Conservation (phyloP, 2,888 invertebrate genomes). For the Scaptomyza cyrtandrae region DNA sequence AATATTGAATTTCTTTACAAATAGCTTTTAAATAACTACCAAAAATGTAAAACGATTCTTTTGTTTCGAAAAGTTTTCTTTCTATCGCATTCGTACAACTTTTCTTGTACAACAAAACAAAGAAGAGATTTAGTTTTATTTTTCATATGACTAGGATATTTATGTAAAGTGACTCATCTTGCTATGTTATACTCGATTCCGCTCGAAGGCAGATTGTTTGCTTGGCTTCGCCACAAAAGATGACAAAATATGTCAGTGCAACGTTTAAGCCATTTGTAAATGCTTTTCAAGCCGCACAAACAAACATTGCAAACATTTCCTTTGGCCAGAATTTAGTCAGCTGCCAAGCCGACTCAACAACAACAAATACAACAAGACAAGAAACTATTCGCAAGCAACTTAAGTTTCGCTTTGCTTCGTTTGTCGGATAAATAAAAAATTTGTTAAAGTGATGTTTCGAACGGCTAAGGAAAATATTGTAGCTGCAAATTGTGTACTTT, state of each 20-base stretch:
- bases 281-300: conserved; percentile 37
- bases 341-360: conserved; percentile 29
- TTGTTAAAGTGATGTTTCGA: conserved; percentile 16
- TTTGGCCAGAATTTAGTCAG: conserved; percentile 35
- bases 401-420: conserved; percentile 4
- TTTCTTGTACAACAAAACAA: not conserved
- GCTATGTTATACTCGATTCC: too few relatives aligned
- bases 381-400: conserved; percentile 26
- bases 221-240: conserved; percentile 44
- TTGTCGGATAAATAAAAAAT: not conserved
- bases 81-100: not conserved
- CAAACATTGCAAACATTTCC: conserved; percentile 35
- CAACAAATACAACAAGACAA: conserved; percentile 9
- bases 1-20: not conserved
- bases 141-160: too few relatives aligned
- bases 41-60: not conserved
- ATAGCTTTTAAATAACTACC: not conserved
- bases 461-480: conserved; percentile 6
- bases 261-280: conserved; percentile 50
- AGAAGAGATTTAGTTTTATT: not conserved
- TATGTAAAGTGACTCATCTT: too few relatives aligned
- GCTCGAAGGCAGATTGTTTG: conserved; percentile 29
- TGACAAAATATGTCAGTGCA: conserved; percentile 50
- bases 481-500: not conserved
- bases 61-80: not conserved